Base-by-base conservation (phyloP, 1,140 invertebrate genomes). In the Eulimnadia texana region DNA sequence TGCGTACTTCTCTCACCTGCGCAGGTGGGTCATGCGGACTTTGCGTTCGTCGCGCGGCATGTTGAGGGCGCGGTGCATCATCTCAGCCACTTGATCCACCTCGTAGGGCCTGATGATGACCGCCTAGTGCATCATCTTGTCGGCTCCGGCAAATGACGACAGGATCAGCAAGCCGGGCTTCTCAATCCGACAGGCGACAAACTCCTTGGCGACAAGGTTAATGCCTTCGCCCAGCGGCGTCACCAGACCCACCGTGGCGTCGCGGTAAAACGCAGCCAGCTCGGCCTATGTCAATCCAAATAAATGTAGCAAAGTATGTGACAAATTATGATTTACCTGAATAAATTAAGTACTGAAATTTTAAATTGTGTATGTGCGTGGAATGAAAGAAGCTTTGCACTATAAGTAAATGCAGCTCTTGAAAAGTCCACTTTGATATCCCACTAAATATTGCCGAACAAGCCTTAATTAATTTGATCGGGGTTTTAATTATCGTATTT, bases 181-280 rank as follows among this genome's bases (percentile, higher is more conserved):
- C 64, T 90, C 88, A 9, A 91, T 91, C 72, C 93, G 90, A 69
- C 90, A 93, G 3, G 90, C 90, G 1, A 93, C 89, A 68, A 90
- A 93, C 72, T 94, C 90, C 72, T 94, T 93, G 3, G 90, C 90
- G 0, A 93, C 90, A 50, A 94, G 76, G 74, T 94, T 94, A 90
- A 94, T 94, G 28, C 90, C 90, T 70, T 93, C 90, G 50, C 90
- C 74, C 0, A 93, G 72, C 0, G 90, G 90, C 0, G 90, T 92
- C 0, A 93, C 89, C 19, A 93, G 71, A 20, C 85, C 88, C 0
- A 94, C 88, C 0, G 86, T 83, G 0, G 88, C 82, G 67, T 92
- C 89, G 19, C 88, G 76, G 57, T 70, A 73, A 62, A 59, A 51
- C 54, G 61, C 55, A 11, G 62, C 62, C 29, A 63, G 24, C 49